These are phyloP conservation scores for Drosophila chauvacae DNA, from an alignment of 1,140 invertebrate genomes.

Conservation along the genomic window DNA sequence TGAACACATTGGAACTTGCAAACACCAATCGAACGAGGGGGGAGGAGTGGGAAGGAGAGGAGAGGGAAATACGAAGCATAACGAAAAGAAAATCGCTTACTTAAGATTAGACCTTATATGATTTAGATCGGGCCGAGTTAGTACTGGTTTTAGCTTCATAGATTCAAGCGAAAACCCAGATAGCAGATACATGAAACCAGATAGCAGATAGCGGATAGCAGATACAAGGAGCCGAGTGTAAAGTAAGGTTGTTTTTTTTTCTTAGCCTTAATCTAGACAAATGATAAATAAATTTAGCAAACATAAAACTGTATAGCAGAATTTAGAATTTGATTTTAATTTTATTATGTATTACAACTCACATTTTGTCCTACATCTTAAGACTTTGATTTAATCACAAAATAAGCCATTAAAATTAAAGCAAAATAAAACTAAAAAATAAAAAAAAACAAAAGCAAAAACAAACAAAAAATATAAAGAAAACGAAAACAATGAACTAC, in stretches of 20 bases:
- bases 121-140: constrained; percentile 43
- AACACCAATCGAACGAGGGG: constrained; percentile 28
- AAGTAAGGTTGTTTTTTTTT: constrained; percentile 76
- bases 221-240: constrained; percentile 52
- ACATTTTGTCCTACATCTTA: constrained; percentile 44
- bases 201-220: constrained; percentile 13
- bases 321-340: constrained; percentile 32
- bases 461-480: constrained; percentile 1
- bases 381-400: constrained; percentile 56
- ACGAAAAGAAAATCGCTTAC: constrained; percentile 72
- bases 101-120: constrained; percentile 65
- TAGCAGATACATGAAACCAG: constrained; percentile 4
- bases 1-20: constrained; percentile 27
- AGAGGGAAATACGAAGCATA: constrained; percentile 48
- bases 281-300: constrained; percentile 57
- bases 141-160: constrained; percentile 44
- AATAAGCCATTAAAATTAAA: constrained; percentile 52
- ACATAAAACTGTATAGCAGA: constrained; percentile 42
- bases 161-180: constrained; percentile 4
- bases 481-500: constrained; percentile 13
- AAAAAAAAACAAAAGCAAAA: constrained; percentile 15
- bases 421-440: not conserved
- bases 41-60: not conserved
- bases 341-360: constrained; percentile 32
- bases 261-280: constrained; percentile 65